A percentile compares a stretch with the other conserved stretches of the same genome.
phyloP scores from a whole-genome alignment of 2,797 vertebrate genomes.

The Clarias laeviceps region DNA sequence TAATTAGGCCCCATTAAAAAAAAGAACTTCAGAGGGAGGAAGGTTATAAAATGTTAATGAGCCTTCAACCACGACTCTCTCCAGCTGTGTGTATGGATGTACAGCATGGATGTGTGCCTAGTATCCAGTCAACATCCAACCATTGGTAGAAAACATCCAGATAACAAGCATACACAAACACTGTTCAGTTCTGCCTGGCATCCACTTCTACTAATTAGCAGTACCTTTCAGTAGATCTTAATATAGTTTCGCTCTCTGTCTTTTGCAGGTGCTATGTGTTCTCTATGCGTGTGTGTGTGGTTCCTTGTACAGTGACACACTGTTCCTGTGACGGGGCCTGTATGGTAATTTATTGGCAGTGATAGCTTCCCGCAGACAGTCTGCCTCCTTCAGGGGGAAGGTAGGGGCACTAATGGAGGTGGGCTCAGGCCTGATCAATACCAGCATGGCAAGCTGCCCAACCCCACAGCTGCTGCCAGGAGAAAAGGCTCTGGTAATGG shows the following conservation, averaged over 20 bases:
- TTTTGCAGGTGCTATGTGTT: conserved; percentile 14
- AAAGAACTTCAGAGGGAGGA: conserved; percentile 69
- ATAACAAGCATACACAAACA: conserved; percentile 9
- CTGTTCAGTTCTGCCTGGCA: not conserved
- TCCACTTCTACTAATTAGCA: not conserved
- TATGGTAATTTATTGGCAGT: conserved; percentile 62
- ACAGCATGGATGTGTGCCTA: conserved; percentile 35
- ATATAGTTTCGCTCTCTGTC: not conserved
- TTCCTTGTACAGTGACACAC: conserved; percentile 52
- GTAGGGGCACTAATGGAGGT: conserved; percentile 77
- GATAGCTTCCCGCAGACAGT: conserved; percentile 68
- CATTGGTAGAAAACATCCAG: conserved; percentile 27
- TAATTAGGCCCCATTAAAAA: conserved; percentile 78
- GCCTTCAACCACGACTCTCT: conserved; percentile 65
- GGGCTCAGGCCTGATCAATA: conserved; percentile 74
- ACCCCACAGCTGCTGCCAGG: conserved; percentile 68
- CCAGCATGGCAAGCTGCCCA: conserved; percentile 61
- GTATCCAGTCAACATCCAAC: conserved; percentile 35
- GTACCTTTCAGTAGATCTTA: conserved; percentile 1
- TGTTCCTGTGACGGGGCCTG: conserved; percentile 48
- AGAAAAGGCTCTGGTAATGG: conserved; percentile 60
- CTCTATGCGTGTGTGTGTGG: conserved; percentile 33
- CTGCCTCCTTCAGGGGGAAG: conserved; percentile 70
- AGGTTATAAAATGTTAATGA: conserved; percentile 76
- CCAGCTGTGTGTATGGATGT: conserved; percentile 57